Evolutionary conservation across 2,113 vertebrate genomes (phyloP), one percentile per base, ranked within the genome.

Genomic region (Sisor rabdophorus): DNA sequence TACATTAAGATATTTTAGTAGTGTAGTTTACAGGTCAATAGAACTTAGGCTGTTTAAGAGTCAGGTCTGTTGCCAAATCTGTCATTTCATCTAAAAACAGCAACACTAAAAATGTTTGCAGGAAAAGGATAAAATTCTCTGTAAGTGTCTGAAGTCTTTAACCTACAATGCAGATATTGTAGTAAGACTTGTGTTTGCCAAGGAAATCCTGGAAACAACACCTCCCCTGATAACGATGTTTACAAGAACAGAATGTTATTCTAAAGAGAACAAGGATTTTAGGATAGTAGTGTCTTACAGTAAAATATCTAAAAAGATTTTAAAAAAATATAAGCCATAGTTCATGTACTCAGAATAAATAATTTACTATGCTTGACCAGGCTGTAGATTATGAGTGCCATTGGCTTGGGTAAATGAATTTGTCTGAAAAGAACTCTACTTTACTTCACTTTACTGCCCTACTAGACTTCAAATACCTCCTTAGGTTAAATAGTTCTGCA

Each of bases 141-240:
- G 40, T 44, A 8, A 44, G 40, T 4, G 8, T 4, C 40, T 44
- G 40, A 7, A 26, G n/a, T 11, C n/a, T 17, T 59, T 59, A 56
- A 12, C 16, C 17, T 20, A 30, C 11, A 70, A 10, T 26, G 47
- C 6, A n/a, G 36, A 48, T 52, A 1, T 72, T 72, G 69, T 69
- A 72, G 69, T 20, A 3, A n/a, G 40, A 82, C 44, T 71, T 10
- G 8, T 55, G 11, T 63, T n/a, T 11, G 54, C 73, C 65, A 47
- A 77, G 77, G 77, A 79, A 76, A 73, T 82, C 70, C 81, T 82
- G 81, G 69, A 76, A 73, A 22, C 44, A 71, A 75, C 44, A 47
- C 54, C 28, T 59, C 32, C 50, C 47, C 61, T 77, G 81, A 82
- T 82, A 82, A 76, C 47, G 47, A 48, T 73, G 77, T 61, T 77